phyloP scores from a whole-genome alignment of 2,113 vertebrate species.

The Sinosuthora webbiana region DNA sequence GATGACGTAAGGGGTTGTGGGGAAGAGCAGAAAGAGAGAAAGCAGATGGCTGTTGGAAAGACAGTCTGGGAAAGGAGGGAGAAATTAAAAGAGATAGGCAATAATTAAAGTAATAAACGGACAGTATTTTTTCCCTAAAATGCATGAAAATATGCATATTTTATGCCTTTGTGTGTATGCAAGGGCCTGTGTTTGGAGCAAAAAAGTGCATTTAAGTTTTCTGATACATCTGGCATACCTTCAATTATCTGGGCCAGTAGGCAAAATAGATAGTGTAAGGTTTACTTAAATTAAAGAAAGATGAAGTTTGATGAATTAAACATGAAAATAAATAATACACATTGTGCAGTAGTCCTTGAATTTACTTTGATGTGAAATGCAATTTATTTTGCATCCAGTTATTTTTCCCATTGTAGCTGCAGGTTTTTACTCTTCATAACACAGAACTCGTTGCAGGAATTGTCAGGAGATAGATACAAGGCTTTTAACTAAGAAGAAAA shows the following conservation, averaged over 20 bases:
- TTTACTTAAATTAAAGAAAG: constrained; percentile 7
- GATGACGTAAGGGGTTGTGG: not conserved
- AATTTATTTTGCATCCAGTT: constrained; percentile 19
- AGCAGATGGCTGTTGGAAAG: not conserved
- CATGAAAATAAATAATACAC: constrained; percentile 49
- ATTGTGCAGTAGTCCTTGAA: not conserved
- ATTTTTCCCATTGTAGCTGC: not conserved
- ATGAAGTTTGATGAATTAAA: constrained; percentile 39
- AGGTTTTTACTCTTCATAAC: not conserved
- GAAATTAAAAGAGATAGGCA: not conserved
- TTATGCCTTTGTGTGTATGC: not conserved
- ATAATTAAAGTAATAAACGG: constrained; percentile 9
- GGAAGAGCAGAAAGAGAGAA: not conserved
- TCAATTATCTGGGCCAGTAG: not conserved
- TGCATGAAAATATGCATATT: constrained; percentile 35
- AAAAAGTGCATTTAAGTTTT: not conserved
- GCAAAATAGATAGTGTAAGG: not conserved
- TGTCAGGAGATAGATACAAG: not conserved
- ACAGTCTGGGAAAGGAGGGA: not conserved
- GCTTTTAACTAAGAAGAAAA: not conserved
- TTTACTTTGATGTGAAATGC: constrained; percentile 1
- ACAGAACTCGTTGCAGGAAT: not conserved
- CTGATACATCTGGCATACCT: not conserved
- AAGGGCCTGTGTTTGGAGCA: not conserved
- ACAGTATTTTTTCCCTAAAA: constrained; percentile 16